Percentiles rank a stretch among this genome's conserved stretches.
Evolutionary conservation across 1,140 invertebrate species (phyloP).

Genomic region (Orius laevigatus): DNA sequence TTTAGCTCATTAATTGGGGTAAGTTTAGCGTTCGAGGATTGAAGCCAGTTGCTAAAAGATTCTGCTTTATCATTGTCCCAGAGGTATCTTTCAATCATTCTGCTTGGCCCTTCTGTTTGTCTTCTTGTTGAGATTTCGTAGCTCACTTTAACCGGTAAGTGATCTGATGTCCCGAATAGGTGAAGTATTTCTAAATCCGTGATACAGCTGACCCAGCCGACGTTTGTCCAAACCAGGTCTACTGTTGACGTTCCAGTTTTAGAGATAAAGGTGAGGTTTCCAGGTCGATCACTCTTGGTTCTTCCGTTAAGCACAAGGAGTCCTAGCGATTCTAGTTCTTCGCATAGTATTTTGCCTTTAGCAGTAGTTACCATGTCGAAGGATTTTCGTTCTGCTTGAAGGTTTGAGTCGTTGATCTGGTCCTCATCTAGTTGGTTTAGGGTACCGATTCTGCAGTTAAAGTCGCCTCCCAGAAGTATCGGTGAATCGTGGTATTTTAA

Average conservation of each 20-base stretch:
- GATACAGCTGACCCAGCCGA: no score
- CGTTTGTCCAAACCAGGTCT: conserved; percentile 5
- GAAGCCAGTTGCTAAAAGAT: no score
- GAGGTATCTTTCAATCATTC: no score
- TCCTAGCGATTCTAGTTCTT: conserved; percentile 6
- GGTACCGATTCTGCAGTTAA: conserved; percentile 6
- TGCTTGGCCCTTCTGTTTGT: no score
- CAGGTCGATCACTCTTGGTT: background rate
- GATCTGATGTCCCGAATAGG: no score
- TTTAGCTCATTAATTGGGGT: no score
- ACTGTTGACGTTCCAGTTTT: background rate
- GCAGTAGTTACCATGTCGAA: conserved; percentile 1
- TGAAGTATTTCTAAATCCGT: no score
- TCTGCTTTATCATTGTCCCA: no score
- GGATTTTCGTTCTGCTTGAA: conserved; percentile 5
- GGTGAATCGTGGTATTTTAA: background rate
- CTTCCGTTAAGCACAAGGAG: conserved; percentile 6
- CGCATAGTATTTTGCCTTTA: background rate
- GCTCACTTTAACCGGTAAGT: no score
- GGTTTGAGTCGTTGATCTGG: background rate
- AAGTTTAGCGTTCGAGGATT: no score
- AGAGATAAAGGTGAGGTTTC: conserved; percentile 1
- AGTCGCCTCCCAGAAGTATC: conserved; percentile 1
- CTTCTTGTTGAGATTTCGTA: no score
- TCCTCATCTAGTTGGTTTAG: conserved; percentile 8